Conservation (phyloP, 2,888 invertebrate genomes). For the Loripinus fragilis region DNA sequence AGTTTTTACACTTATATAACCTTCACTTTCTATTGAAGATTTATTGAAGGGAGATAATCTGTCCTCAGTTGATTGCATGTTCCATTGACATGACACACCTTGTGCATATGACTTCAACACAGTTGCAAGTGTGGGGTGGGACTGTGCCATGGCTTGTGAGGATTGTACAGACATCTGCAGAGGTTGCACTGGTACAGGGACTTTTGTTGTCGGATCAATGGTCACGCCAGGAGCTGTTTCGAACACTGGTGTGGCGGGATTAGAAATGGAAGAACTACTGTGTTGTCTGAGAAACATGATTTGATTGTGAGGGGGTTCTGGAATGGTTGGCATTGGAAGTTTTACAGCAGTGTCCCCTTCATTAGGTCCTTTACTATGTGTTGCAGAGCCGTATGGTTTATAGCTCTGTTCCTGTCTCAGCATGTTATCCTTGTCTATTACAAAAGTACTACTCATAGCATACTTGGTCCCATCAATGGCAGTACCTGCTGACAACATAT, state of each 20-base stretch:
- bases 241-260: neutral
- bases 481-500: slow-evolving; percentile 47
- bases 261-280: neutral
- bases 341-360: neutral
- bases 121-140: neutral
- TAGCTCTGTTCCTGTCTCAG: slow-evolving; percentile 29
- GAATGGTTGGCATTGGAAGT: neutral
- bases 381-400: slow-evolving; percentile 2
- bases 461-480: slow-evolving; percentile 37
- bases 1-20: no score
- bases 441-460: slow-evolving; percentile 26
- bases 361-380: neutral
- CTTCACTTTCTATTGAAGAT: slow-evolving; percentile 32
- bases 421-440: slow-evolving; percentile 41
- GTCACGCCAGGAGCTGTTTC: slow-evolving; percentile 11
- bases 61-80: neutral
- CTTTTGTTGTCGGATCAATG: slow-evolving; percentile 22
- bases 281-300: slow-evolving; percentile 27
- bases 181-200: neutral
- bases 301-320: slow-evolving; percentile 18
- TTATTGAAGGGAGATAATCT: slow-evolving; percentile 28
- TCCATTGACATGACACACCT: neutral
- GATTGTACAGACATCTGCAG: neutral
- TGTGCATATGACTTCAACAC: neutral
- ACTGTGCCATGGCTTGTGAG: neutral